Evolutionary conservation across 2,888 invertebrate genomes (phyloP).

Genomic region (Zootermopsis nevadensis): DNA sequence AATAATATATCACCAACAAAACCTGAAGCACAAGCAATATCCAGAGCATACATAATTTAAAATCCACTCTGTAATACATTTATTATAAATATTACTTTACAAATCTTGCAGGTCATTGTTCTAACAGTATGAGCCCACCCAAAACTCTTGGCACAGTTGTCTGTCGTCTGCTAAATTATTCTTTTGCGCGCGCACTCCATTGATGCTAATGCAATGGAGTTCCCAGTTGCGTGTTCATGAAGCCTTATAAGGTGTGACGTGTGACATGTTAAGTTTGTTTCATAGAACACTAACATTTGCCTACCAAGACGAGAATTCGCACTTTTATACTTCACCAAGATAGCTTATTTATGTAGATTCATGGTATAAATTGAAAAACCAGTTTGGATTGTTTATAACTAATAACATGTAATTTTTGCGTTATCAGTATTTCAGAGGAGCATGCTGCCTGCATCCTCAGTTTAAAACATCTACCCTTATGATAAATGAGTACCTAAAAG

Average conservation of each 20-base stretch:
- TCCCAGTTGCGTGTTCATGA: not conserved
- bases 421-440: too few relatives aligned
- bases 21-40: slow-evolving; percentile 60
- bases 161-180: slow-evolving; percentile 16
- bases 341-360: too few relatives aligned
- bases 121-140: slow-evolving; percentile 9
- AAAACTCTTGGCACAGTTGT: slow-evolving; percentile 4
- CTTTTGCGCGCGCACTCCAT: slow-evolving; percentile 5
- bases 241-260: not conserved
- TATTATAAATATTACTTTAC: not conserved
- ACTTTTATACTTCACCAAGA: too few relatives aligned
- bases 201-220: not conserved
- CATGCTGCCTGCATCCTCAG: too few relatives aligned
- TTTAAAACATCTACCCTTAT: too few relatives aligned
- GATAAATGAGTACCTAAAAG: too few relatives aligned
- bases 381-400: too few relatives aligned
- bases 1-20: slow-evolving; percentile 60
- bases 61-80: slow-evolving; percentile 54
- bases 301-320: too few relatives aligned
- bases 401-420: too few relatives aligned
- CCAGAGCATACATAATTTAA: slow-evolving; percentile 61
- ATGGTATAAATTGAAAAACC: too few relatives aligned
- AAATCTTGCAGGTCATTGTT: slow-evolving; percentile 30
- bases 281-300: too few relatives aligned
- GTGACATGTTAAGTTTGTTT: too few relatives aligned